These are phyloP conservation scores for Drosophila mauritiana DNA, from an alignment of 1,140 invertebrate species.

Conservation along the genomic window DNA sequence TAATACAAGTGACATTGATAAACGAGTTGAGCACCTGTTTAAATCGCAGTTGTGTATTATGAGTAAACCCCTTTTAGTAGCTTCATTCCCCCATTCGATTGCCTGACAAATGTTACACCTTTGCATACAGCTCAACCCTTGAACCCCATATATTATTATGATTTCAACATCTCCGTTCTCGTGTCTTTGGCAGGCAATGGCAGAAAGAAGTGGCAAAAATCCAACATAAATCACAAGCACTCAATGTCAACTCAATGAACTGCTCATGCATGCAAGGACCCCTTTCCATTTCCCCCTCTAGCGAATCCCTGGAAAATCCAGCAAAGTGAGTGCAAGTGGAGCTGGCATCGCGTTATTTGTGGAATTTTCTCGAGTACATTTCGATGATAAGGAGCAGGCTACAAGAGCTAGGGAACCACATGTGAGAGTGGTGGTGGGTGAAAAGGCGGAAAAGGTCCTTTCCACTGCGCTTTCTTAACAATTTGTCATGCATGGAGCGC, in stretches of 20 bases:
- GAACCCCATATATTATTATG: neutral
- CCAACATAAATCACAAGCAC: constrained; percentile 79
- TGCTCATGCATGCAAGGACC: constrained; percentile 61
- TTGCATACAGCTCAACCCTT: constrained; percentile 15
- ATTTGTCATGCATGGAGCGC: constrained; percentile 82
- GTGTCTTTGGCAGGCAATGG: constrained; percentile 31
- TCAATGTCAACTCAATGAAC: constrained; percentile 83
- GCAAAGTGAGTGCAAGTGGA: constrained; percentile 56
- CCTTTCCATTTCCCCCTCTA: neutral
- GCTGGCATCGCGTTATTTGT: constrained; percentile 74
- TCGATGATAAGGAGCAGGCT: constrained; percentile 71
- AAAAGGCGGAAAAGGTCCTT: constrained; percentile 14
- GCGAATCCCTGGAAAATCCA: constrained; percentile 3
- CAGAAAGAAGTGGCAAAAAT: constrained; percentile 35
- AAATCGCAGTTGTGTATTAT: neutral
- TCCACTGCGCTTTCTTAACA: constrained; percentile 73
- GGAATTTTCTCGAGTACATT: constrained; percentile 82
- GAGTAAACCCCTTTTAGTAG: neutral
- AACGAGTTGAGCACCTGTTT: neutral
- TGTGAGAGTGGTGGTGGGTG: neutral
- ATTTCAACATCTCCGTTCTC: neutral
- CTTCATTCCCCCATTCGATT: neutral
- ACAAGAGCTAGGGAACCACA: constrained; percentile 10
- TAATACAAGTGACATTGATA: constrained; percentile 1
- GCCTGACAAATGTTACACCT: constrained; percentile 41